Base-by-base conservation (phyloP, 1,140 invertebrate species). In the Macrobrachium rosenbergii region DNA sequence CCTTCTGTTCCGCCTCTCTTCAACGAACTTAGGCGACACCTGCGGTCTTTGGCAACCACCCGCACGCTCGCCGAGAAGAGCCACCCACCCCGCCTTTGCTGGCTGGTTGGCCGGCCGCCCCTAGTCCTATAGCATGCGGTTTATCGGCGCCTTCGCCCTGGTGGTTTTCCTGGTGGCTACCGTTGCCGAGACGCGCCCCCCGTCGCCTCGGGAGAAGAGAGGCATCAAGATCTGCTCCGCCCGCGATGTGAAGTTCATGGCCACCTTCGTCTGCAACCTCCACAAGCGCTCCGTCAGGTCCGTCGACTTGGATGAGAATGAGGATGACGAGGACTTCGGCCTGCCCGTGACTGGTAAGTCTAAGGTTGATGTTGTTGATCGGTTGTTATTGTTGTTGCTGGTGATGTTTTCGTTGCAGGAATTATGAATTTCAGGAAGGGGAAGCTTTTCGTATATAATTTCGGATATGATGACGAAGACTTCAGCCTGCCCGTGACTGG, bases 261-360 rank as follows among this genome's bases (percentile, higher is more conserved):
- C 78, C 78, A 81, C 78, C 21, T 81, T 64, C n/a, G 62, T 81
- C 10, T 81, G 78, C 28, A 81, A 81, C 62, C 78, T 81, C 16
- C 78, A 81, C 58, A 60, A 63, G 23, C 78, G 78, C 62, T 81
- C 78, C 23, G 78, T 81, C 14, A 60, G 78, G 6, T 81, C 78
- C 62, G 78, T 81, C 8, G 60, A 59, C 2, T 5, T 28, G 19
- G 12, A 37, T 2, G 60, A 64, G 11, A 19, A 80, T 2, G 23
- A 28, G 16, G 69, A 73, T 63, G 16, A 17, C 16, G 23, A 67
- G 64, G 64, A 23, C 23, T 67, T 23, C 19, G 64, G 8, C 23
- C 19, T 67, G 64, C 23, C 19, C 8, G 23, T 52, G 52, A 10
- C 52, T 52, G 52, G 52, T 52, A 52, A 3, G 28, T 37, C 28